Conservation (phyloP, 1,140 invertebrate species). For the Bacillus rossius region DNA sequence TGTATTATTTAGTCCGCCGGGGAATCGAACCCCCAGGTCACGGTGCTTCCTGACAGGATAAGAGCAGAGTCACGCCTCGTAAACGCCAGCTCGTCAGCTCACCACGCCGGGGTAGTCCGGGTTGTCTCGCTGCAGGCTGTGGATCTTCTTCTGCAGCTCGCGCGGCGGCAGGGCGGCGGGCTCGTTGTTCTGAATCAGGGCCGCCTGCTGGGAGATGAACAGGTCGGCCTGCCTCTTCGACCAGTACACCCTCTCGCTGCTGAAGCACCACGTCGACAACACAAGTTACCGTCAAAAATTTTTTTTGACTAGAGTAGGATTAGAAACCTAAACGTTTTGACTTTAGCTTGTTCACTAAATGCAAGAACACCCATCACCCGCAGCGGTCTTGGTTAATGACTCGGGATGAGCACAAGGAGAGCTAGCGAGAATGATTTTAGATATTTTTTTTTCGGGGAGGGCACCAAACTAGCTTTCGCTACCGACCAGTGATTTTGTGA, state of each 20-base stretch:
- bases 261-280: not conserved
- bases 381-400: constrained; percentile 4
- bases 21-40: too few relatives aligned
- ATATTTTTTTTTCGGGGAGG: constrained; percentile 21
- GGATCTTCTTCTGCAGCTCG: constrained; percentile 68
- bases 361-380: constrained; percentile 18
- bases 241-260: constrained; percentile 55
- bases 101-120: constrained; percentile 79
- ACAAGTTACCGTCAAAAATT: too few relatives aligned
- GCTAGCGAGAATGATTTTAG: constrained; percentile 28
- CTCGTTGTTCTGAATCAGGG: constrained; percentile 73
- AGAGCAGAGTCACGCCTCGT: too few relatives aligned
- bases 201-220: constrained; percentile 79
- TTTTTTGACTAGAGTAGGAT: constrained; percentile 26
- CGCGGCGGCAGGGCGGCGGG: constrained; percentile 67
- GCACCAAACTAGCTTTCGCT: too few relatives aligned
- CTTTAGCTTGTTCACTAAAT: too few relatives aligned
- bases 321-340: constrained; percentile 14
- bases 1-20: too few relatives aligned
- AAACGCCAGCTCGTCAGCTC: too few relatives aligned
- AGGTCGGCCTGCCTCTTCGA: constrained; percentile 81
- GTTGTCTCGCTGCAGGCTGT: constrained; percentile 70
- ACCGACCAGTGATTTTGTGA: too few relatives aligned
- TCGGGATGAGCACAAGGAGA: constrained; percentile 3
- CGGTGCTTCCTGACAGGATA: too few relatives aligned